Percentiles rank a stretch among this genome's conserved stretches.
Evolutionary conservation across 2,888 invertebrate genomes (phyloP).

Genomic region (Halocaridina rubra): DNA sequence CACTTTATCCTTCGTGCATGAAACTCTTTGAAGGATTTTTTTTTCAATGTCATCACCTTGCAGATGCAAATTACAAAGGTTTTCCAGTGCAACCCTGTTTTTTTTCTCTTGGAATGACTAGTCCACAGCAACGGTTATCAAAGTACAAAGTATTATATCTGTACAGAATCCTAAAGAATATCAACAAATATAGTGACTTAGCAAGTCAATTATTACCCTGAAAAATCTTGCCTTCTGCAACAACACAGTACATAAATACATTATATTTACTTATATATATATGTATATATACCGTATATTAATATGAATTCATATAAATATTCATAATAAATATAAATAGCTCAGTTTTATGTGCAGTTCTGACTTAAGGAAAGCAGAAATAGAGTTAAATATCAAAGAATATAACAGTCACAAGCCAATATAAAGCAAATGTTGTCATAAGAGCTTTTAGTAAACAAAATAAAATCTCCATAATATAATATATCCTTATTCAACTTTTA

Average conservation of each 20-base stretch:
- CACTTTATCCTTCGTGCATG: too few relatives aligned
- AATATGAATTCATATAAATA: too few relatives aligned
- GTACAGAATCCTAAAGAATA: conserved; percentile 51
- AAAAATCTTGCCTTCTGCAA: conserved; percentile 57
- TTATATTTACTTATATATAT: neutral
- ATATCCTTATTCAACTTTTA: neutral
- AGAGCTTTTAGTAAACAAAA: too few relatives aligned
- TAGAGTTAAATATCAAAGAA: too few relatives aligned
- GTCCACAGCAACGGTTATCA: conserved; percentile 55
- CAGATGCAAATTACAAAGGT: conserved; percentile 50
- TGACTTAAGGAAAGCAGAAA: too few relatives aligned
- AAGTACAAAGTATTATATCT: conserved; percentile 47
- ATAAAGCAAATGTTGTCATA: too few relatives aligned
- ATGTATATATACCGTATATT: neutral
- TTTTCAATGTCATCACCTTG: too few relatives aligned
- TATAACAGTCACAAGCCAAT: too few relatives aligned
- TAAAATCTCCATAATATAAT: neutral
- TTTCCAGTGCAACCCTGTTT: conserved; percentile 54
- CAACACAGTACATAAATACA: conserved; percentile 30
- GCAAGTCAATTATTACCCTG: conserved; percentile 53
- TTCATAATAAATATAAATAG: too few relatives aligned
- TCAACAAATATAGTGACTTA: conserved; percentile 57
- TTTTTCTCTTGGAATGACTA: conserved; percentile 49
- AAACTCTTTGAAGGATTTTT: too few relatives aligned
- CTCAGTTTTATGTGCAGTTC: too few relatives aligned